Evolutionary conservation across 1,140 invertebrate species (phyloP), one percentile per base, ranked within the genome.

Genomic region (Myzus persicae): DNA sequence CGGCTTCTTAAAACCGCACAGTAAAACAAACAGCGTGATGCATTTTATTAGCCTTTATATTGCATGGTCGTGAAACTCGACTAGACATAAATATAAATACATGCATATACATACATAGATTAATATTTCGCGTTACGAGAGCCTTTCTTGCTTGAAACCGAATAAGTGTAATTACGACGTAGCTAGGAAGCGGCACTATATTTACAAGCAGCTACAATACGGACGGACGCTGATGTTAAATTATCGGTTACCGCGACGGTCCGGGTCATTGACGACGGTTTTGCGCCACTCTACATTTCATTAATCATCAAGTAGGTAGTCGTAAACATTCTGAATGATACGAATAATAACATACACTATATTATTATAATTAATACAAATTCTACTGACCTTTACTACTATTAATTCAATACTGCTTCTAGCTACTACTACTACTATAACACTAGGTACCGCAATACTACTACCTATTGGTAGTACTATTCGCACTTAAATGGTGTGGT

Each of bases 111-210:
- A n/a, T 67, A 67, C 59, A n/a, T 67, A n/a, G 31, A 67, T 67
- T 67, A 67, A 84, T 40, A 40, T 84, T 40, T 84, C 82, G 82
- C 22, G 82, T 84, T 40, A 38, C 24, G 8, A 26, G 82, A 84
- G 82, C 2, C 8, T 84, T 84, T 42, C 22, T 84, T 38, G 82
- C 22, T 38, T 38, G 82, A 84, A 84, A 84, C 82, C 38, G 38
- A 84, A 84, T 38, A 84, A 84, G 82, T 84, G 22, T 84, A 84
- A 84, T 40, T 42, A 84, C 82, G n/a, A 81, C 36, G 40, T 84
- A 84, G n/a, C n/a, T n/a, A n/a, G 38, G 82, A 84, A 40, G 22
- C 82, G 22, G 26, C 22, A 40, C 38, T 84, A 40, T 40, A 40
- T 84, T n/a, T 81, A 38, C 36, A 7, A 36, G 5, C 20, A 38